These are phyloP conservation scores for Propithecus deckenii DNA, from an alignment of 2,797 vertebrate species.

Conservation along the genomic window DNA sequence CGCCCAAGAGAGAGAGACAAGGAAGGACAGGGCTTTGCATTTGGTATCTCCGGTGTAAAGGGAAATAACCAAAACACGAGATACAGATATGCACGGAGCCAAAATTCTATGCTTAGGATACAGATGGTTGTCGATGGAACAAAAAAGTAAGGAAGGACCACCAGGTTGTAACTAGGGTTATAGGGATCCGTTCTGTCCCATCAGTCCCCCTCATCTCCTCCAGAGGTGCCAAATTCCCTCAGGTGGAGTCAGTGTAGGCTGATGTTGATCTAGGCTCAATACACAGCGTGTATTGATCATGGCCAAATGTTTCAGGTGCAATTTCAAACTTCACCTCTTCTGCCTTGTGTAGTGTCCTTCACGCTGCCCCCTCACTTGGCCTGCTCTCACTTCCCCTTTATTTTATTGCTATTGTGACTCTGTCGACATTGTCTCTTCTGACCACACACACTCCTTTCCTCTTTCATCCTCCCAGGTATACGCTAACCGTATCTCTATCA, in stretches of 20 bases:
- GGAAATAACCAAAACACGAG: background rate
- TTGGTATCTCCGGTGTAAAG: background rate
- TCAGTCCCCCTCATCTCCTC: background rate
- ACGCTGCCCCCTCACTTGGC: background rate
- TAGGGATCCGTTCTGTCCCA: background rate
- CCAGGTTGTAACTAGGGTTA: background rate
- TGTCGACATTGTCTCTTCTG: background rate
- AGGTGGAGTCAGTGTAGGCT: background rate
- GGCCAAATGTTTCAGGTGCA: background rate
- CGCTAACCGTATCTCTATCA: background rate
- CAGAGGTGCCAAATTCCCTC: background rate
- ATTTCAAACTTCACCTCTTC: background rate
- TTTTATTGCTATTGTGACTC: background rate
- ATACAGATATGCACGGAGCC: background rate
- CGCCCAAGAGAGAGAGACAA: background rate
- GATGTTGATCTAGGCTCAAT: background rate
- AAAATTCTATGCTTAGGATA: background rate
- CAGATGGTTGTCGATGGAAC: background rate
- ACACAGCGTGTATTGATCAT: background rate
- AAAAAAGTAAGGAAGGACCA: background rate
- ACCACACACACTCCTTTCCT: background rate
- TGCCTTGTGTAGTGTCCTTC: background rate
- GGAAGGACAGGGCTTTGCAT: background rate
- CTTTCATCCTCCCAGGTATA: background rate
- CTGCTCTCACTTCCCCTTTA: background rate